Evolutionary conservation across 2,113 vertebrate genomes (phyloP).

Genomic region (Amphiprion ocellaris): DNA sequence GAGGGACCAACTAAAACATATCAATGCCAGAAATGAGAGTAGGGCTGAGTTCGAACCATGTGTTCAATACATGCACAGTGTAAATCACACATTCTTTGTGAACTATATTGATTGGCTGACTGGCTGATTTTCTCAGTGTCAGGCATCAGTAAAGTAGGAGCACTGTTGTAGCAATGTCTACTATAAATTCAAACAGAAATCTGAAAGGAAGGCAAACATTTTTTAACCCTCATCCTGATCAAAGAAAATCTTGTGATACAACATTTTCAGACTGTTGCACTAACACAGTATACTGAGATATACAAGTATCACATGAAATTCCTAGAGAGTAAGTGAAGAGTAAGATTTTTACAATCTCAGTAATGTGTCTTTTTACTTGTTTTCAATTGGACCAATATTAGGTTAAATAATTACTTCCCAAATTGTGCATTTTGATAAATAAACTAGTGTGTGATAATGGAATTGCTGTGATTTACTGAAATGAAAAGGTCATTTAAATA

Average conservation of each 20-base stretch:
- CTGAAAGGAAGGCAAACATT: background rate
- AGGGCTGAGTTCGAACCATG: constrained; percentile 33
- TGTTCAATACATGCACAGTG: constrained; percentile 23
- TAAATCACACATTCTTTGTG: constrained; percentile 8
- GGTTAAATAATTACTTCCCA: too few relatives aligned
- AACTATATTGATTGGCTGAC: constrained; percentile 4
- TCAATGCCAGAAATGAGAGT: constrained; percentile 50
- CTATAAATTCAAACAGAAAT: constrained; percentile 21
- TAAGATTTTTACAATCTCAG: too few relatives aligned
- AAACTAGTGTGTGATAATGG: background rate
- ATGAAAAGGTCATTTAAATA: constrained; percentile 12
- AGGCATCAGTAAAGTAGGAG: background rate
- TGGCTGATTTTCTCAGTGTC: constrained; percentile 1
- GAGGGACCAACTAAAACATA: constrained; percentile 42
- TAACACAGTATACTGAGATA: background rate
- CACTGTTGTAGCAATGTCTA: background rate
- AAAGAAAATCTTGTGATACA: background rate
- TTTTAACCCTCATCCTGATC: background rate
- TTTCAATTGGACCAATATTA: too few relatives aligned
- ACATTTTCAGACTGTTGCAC: constrained; percentile 11
- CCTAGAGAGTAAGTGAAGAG: background rate
- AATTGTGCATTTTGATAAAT: background rate
- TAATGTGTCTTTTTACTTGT: too few relatives aligned
- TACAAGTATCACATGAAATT: background rate
- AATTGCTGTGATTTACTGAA: background rate